Evolutionary conservation across 2,797 vertebrate species (phyloP).

Genomic region (Anas georgica): DNA sequence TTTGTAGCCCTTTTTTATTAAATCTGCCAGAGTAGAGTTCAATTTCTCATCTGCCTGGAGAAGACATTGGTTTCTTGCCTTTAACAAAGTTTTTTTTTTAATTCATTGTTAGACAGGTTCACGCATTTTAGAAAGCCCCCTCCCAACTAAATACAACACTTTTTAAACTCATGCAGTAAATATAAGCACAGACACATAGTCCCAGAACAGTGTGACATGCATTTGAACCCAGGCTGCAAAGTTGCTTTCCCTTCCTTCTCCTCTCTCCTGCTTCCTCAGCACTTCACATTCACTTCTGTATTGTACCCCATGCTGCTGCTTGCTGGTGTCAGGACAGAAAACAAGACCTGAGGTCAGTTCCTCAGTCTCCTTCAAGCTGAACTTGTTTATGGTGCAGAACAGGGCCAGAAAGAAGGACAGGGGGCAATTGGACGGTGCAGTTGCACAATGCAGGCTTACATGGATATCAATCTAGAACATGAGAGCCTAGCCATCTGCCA

Average conservation of each 20-base stretch:
- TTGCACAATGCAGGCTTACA: neutral
- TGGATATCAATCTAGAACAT: neutral
- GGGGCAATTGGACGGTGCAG: neutral
- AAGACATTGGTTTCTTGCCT: neutral
- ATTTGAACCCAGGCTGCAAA: neutral
- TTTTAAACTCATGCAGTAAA: neutral
- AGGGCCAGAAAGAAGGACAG: neutral
- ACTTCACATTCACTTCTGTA: neutral
- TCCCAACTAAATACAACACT: neutral
- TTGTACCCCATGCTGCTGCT: neutral
- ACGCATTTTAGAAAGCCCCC: neutral
- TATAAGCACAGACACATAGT: accelerated
- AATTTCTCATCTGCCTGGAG: neutral
- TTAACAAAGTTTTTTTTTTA: neutral
- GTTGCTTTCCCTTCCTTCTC: neutral
- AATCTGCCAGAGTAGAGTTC: neutral
- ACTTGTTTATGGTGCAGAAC: neutral
- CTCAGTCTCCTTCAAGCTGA: neutral
- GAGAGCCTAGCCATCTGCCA: neutral
- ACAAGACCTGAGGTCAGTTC: neutral
- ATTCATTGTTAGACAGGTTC: neutral
- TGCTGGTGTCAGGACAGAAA: neutral
- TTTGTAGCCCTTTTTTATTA: neutral
- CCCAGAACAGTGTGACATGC: neutral
- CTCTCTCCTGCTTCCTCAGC: neutral